Conservation (phyloP, 1,140 invertebrate genomes). For the Carposina sasakii region DNA sequence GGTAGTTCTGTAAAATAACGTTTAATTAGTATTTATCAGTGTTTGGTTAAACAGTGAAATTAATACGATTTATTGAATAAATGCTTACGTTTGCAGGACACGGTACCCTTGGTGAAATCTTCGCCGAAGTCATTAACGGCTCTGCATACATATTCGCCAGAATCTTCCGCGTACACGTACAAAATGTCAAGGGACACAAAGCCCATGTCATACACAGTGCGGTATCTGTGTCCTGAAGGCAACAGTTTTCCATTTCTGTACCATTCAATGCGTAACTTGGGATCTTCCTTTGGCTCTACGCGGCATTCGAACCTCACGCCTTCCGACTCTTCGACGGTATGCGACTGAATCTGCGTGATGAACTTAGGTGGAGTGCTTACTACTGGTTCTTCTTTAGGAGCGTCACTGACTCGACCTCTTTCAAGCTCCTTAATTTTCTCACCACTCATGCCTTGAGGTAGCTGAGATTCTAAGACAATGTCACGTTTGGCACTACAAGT, state of each 20-base stretch:
- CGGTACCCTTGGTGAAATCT: slow-evolving; percentile 87
- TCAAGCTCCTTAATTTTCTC: slow-evolving; percentile 95
- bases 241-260: slow-evolving; percentile 92
- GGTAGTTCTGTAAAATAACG: slow-evolving; percentile 77
- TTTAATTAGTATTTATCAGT: not conserved
- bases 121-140: slow-evolving; percentile 91
- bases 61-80: slow-evolving; percentile 8
- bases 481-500: slow-evolving; percentile 89
- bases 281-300: slow-evolving; percentile 95
- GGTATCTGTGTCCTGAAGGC: slow-evolving; percentile 91
- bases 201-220: slow-evolving; percentile 94
- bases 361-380: slow-evolving; percentile 84
- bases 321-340: slow-evolving; percentile 90
- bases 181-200: slow-evolving; percentile 95
- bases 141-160: slow-evolving; percentile 93
- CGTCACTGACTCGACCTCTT: slow-evolving; percentile 82
- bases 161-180: slow-evolving; percentile 94
- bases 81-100: slow-evolving; percentile 87
- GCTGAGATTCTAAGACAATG: slow-evolving; percentile 92
- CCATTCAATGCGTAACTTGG: slow-evolving; percentile 93
- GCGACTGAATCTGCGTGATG: slow-evolving; percentile 87
- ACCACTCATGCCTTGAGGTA: slow-evolving; percentile 93
- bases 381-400: slow-evolving; percentile 79
- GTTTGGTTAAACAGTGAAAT: not conserved
- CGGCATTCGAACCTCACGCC: slow-evolving; percentile 95